A percentile compares a stretch with the other conserved stretches of the same genome.
Conservation (phyloP, 1,140 invertebrate genomes). For the Drosophila parvula region DNA sequence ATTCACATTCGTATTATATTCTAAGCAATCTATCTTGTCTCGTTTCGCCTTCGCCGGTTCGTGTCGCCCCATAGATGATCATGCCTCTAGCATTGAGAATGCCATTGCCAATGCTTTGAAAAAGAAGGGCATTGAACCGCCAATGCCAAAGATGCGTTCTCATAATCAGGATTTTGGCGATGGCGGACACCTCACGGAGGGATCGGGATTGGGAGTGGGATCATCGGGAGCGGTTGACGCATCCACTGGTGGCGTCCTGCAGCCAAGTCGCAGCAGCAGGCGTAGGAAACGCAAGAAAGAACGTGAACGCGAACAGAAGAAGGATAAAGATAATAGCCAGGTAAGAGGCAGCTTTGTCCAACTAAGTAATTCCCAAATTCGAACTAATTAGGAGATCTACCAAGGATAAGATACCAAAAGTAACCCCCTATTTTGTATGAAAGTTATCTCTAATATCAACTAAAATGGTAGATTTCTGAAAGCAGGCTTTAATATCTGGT, state of each 20-base stretch:
- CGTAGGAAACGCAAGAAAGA: conserved; percentile 84
- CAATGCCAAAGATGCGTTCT: conserved; percentile 71
- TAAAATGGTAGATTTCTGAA: not conserved
- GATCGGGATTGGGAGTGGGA: not conserved
- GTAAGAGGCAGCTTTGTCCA: conserved; percentile 15
- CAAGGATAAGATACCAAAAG: not conserved
- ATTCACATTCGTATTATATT: not conserved
- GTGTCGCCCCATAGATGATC: conserved; percentile 86
- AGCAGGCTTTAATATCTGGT: too few species aligned
- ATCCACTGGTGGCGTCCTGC: conserved; percentile 2
- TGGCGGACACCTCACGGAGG: not conserved
- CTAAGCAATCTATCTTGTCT: not conserved
- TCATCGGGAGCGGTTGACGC: conserved; percentile 9
- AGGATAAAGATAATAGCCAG: conserved; percentile 62
- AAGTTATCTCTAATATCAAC: not conserved
- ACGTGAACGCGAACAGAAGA: conserved; percentile 80
- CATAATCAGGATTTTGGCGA: conserved; percentile 24
- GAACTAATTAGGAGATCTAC: not conserved
- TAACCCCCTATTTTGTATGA: not conserved
- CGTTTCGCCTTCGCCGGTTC: too few species aligned
- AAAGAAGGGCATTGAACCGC: conserved; percentile 85
- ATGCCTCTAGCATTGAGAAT: conserved; percentile 90
- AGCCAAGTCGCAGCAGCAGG: conserved; percentile 78
- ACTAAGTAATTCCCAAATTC: too few species aligned
- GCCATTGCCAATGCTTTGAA: conserved; percentile 88